These are phyloP conservation scores for Propithecus deckenii DNA, from an alignment of 2,797 vertebrate species.

Conservation along the genomic window DNA sequence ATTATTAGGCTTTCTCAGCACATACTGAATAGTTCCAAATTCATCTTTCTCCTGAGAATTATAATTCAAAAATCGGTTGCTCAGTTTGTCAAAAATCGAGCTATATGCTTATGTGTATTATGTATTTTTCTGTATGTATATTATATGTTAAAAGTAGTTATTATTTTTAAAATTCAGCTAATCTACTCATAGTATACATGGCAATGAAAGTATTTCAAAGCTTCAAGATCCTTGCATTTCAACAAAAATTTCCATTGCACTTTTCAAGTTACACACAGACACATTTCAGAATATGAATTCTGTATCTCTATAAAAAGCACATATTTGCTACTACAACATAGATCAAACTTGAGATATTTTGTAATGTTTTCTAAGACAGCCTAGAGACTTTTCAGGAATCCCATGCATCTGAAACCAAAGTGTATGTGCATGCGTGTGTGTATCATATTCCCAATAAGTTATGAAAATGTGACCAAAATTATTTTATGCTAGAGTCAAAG, in stretches of 20 bases:
- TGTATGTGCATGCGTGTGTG: background rate
- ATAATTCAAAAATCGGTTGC: background rate
- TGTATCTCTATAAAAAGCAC: background rate
- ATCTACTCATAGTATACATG: background rate
- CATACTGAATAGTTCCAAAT: background rate
- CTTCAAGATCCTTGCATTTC: background rate
- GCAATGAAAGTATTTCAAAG: background rate
- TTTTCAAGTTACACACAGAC: background rate
- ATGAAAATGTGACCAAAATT: background rate
- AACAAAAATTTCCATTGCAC: background rate
- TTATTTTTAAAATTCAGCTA: background rate
- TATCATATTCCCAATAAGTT: background rate
- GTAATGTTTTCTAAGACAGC: background rate
- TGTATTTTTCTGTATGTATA: background rate
- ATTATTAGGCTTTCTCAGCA: background rate
- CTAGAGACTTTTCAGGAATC: background rate
- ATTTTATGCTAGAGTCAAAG: background rate
- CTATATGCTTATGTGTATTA: background rate
- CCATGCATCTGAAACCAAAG: background rate
- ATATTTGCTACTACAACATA: background rate
- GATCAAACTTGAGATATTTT: background rate
- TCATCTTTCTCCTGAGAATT: background rate
- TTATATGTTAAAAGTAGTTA: background rate
- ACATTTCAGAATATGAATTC: background rate
- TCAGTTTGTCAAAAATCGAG: background rate